Base-by-base conservation (phyloP, 2,113 vertebrate species). In the Etheostoma cragini region DNA sequence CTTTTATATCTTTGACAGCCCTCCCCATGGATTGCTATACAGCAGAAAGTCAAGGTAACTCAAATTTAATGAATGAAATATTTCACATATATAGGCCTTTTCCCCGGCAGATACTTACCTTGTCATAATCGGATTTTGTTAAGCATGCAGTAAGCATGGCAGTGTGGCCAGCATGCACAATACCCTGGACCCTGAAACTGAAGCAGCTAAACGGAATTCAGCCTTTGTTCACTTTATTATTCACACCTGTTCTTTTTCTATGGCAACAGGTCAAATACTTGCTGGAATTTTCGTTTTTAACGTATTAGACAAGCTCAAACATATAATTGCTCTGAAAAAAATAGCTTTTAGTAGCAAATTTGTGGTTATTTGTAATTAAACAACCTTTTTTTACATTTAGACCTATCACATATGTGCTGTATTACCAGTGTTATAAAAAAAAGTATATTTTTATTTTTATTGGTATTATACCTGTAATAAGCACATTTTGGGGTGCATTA, bases 101-200 rank as follows among this genome's bases (percentile, higher is more conserved):
- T 38, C 24, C 6, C 35, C 13, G 22, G 61, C 5, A 58, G 14
- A 58, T 11, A 11, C 8, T 42, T 38, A 2, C 8, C 35, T 11
- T 42, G 16, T 5, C 64, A 45, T 8, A 15, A 4, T 8, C 13
- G 17, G 22, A 13, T 24, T 64, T n/a, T 45, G 2, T 42, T 22
- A 13, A 22, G 16, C 35, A 7, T 45, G 61, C 17, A 22, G 61
- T 42, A 38, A 62, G 33, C 56, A 8, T 30, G 60, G 4, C 19
- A 26, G 33, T 53, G 52, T 38, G 10, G 35, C 35, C 35, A 38
- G 35, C 35, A 38, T 53, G 52, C 14, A 30, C 17, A 30, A 38
- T 38, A 38, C 8, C 56, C 61, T 22, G 12, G 38, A 64, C 62
- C 62, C 62, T 64, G n/a, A 64, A 42, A 63, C 30, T 61, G 17